phyloP scores from a whole-genome alignment of 2,888 invertebrate genomes.

The Eupelmus urozonus region DNA sequence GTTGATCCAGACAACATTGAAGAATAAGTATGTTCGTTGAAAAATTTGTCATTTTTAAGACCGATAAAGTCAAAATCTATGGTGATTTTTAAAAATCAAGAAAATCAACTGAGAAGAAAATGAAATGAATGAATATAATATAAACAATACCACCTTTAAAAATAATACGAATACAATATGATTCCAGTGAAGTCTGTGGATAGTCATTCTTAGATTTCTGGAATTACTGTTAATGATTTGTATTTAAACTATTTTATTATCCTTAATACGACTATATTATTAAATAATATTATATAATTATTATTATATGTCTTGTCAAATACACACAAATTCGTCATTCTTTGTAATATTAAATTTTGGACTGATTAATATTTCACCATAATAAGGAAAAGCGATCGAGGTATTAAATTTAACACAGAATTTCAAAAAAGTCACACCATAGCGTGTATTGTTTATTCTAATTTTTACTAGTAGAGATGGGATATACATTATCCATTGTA shows the following conservation, averaged over 20 bases:
- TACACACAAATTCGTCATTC: constrained; percentile 50
- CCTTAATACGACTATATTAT: constrained; percentile 67
- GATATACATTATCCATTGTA: constrained; percentile 67
- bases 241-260: constrained; percentile 76
- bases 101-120: constrained; percentile 10
- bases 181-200: constrained; percentile 55
- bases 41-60: constrained; percentile 23
- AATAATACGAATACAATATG: constrained; percentile 56
- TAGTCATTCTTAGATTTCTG: constrained; percentile 62
- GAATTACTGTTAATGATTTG: constrained; percentile 71
- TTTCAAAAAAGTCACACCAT: constrained; percentile 34
- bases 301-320: constrained; percentile 59
- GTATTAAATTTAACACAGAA: constrained; percentile 36
- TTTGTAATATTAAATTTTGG: constrained; percentile 55
- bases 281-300: too few relatives aligned
- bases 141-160: constrained; percentile 55
- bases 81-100: constrained; percentile 49
- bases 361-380: constrained; percentile 48
- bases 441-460: constrained; percentile 46
- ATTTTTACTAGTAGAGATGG: constrained; percentile 58
- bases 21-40: constrained; percentile 67
- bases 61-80: constrained; percentile 61
- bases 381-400: constrained; percentile 18
- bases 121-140: constrained; percentile 33
- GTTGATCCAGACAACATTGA: constrained; percentile 80